These are phyloP conservation scores for Coreius guichenoti DNA, from an alignment of 2,797 vertebrate species.

Conservation along the genomic window DNA sequence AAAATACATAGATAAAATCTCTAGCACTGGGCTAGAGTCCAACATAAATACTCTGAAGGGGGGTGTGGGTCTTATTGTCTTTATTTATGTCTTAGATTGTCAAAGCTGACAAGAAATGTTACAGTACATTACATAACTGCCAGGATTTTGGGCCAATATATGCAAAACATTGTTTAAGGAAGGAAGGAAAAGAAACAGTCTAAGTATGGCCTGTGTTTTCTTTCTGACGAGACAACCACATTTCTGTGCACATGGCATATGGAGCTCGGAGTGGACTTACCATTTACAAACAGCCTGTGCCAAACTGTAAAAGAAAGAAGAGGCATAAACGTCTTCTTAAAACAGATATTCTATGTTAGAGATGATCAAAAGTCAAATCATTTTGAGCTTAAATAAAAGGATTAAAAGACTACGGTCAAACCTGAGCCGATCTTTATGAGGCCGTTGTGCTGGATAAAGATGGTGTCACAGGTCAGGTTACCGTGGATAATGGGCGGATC, in stretches of 20 bases:
- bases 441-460: conserved; percentile 98
- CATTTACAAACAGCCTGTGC: conserved; percentile 65
- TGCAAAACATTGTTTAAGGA: conserved; percentile 42
- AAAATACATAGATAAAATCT: conserved; percentile 5
- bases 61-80: neutral
- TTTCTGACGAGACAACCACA: neutral
- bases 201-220: neutral
- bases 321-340: neutral
- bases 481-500: conserved; percentile 96
- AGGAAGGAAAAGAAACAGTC: conserved; percentile 27
- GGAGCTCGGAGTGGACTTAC: conserved; percentile 40
- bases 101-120: conserved; percentile 30
- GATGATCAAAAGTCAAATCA: neutral
- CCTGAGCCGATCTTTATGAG: conserved; percentile 98
- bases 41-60: neutral
- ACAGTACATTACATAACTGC: conserved; percentile 7
- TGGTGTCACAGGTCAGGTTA: conserved; percentile 96
- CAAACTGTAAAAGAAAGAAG: conserved; percentile 51
- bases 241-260: neutral
- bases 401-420: conserved; percentile 18
- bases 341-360: conserved; percentile 8
- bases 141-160: conserved; percentile 18
- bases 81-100: conserved; percentile 9
- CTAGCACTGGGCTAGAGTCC: neutral
- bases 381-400: conserved; percentile 19